Percentiles rank a stretch among this genome's conserved stretches.
phyloP scores from a whole-genome alignment of 2,113 vertebrate species.

The Aphyosemion australe region DNA sequence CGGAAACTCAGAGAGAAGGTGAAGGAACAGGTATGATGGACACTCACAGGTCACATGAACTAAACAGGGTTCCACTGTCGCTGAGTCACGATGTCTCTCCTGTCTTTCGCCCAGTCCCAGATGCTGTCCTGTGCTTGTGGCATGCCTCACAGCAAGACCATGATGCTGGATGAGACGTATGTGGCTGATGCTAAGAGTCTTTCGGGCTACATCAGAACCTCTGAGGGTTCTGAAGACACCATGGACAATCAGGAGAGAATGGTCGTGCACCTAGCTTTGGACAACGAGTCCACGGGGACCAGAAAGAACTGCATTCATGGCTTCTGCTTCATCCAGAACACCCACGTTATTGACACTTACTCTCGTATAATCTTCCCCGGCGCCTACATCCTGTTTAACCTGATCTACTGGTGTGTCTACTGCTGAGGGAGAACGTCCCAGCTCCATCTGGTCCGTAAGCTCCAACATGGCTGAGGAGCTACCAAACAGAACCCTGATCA shows the following conservation, averaged over 20 bases:
- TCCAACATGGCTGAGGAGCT: constrained; percentile 1
- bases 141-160: constrained; percentile 84
- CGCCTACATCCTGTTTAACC: constrained; percentile 93
- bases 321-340: constrained; percentile 88
- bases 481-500: neutral
- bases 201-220: constrained; percentile 85
- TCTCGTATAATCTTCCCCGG: constrained; percentile 95
- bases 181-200: constrained; percentile 90
- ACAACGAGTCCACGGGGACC: constrained; percentile 78
- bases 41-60: neutral
- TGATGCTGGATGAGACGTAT: constrained; percentile 88
- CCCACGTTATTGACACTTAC: constrained; percentile 92
- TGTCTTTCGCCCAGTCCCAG: constrained; percentile 63
- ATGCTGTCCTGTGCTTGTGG: constrained; percentile 85
- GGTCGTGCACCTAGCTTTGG: constrained; percentile 86
- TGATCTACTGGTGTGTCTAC: constrained; percentile 96
- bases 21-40: constrained; percentile 63
- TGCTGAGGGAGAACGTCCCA: constrained; percentile 69
- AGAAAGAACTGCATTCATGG: constrained; percentile 86
- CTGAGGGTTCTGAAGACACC: constrained; percentile 81
- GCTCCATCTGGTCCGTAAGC: neutral
- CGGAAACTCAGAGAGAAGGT: constrained; percentile 86
- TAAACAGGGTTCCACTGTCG: neutral
- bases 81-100: neutral
- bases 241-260: constrained; percentile 87